Evolutionary conservation across 2,888 invertebrate species (phyloP).

Genomic region (Artemia sp.): DNA sequence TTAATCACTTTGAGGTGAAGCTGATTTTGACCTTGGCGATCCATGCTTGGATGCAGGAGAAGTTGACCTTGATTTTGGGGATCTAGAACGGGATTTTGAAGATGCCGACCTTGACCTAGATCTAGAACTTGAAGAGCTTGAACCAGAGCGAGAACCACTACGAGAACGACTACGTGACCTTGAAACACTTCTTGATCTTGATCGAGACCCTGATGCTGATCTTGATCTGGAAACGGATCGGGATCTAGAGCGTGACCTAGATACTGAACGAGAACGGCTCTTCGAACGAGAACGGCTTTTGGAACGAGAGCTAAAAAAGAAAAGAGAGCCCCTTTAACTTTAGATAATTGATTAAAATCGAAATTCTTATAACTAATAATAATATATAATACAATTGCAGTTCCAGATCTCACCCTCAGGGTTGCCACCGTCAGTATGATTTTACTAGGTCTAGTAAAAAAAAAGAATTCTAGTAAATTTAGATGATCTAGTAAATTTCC

Average conservation of each 20-base stretch:
- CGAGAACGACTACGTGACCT: slow-evolving; percentile 23
- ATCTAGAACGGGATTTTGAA: slow-evolving; percentile 12
- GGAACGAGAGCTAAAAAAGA: slow-evolving; percentile 23
- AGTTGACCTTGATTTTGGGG: slow-evolving; percentile 20
- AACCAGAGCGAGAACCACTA: slow-evolving; percentile 18
- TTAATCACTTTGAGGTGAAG: too few species aligned
- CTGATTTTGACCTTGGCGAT: slow-evolving; percentile 19
- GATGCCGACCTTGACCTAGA: slow-evolving; percentile 23
- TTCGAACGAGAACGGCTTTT: slow-evolving; percentile 29
- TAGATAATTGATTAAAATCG: slow-evolving; percentile 22
- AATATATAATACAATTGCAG: too few species aligned
- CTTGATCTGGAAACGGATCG: slow-evolving; percentile 31
- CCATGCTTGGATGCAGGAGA: slow-evolving; percentile 21
- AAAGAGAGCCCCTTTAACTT: neutral
- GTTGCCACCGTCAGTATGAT: too few species aligned
- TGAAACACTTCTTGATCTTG: slow-evolving; percentile 22
- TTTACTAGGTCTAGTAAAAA: too few species aligned
- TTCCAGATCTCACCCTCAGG: too few species aligned
- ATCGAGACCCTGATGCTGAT: slow-evolving; percentile 28
- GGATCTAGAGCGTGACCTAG: slow-evolving; percentile 29
- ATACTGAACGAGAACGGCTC: slow-evolving; percentile 20
- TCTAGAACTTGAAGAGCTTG: slow-evolving; percentile 22
- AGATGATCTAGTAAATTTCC: too few species aligned
- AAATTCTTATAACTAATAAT: slow-evolving; percentile 24
- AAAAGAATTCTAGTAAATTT: too few species aligned